Percentiles rank a stretch among this genome's conserved stretches.
Conservation (phyloP, 30 jellyfish, hydroid and myxozoan species). For the Haliclystus octoradiatus region DNA sequence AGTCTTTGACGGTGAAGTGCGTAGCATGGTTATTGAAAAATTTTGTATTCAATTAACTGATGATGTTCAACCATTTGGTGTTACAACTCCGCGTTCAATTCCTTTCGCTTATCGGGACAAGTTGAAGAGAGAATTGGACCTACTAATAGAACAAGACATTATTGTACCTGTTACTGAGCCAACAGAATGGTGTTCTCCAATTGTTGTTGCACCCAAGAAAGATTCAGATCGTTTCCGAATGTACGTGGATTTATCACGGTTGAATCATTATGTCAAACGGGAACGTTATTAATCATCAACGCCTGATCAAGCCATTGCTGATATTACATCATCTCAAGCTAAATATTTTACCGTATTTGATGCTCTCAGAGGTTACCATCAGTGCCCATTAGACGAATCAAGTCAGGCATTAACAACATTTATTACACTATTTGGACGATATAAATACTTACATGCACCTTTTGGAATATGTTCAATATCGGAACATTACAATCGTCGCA, state of each 20-base stretch:
- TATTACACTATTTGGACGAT: conserved; percentile 2
- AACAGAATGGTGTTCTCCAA: conserved; percentile 27
- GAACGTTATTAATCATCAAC: conserved; percentile 14
- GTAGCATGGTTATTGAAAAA: too few species aligned
- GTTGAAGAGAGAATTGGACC: conserved; percentile 16
- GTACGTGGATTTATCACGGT: conserved; percentile 1
- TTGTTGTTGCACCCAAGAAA: conserved; percentile 13
- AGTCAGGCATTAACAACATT: conserved; percentile 8
- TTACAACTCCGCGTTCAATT: conserved; percentile 21
- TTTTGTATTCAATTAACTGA: too few species aligned
- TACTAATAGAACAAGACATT: conserved; percentile 16
- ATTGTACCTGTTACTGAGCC: conserved; percentile 23
- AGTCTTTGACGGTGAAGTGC: too few species aligned
- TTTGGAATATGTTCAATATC: neutral
- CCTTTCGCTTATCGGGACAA: conserved; percentile 11
- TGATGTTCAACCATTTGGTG: too few species aligned
- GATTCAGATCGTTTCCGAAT: conserved; percentile 12
- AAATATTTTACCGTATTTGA: neutral
- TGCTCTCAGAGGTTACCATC: conserved; percentile 14
- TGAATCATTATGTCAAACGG: conserved; percentile 10
- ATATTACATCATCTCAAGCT: conserved; percentile 3
- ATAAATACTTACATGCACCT: neutral
- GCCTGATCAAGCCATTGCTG: conserved; percentile 5
- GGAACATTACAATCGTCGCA: neutral
- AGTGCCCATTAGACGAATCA: conserved; percentile 30